Evolutionary conservation across 1,140 invertebrate species (phyloP).

Genomic region (Temnothorax curvispinosus): DNA sequence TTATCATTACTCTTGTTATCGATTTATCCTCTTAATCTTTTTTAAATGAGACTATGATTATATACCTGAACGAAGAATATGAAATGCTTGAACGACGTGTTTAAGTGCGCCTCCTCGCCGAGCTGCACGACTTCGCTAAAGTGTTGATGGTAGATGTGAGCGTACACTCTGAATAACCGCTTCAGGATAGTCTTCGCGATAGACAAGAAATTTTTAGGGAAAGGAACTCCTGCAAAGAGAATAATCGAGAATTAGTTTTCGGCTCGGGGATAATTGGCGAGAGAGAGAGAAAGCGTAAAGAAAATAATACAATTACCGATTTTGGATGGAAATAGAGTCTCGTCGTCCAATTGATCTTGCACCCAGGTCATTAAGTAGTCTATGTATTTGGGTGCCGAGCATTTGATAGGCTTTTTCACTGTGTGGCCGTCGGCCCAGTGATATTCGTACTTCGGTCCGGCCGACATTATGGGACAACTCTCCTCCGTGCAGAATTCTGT

Average conservation of each 20-base stretch:
- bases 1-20: background rate
- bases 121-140: constrained; percentile 99
- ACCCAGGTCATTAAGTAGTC: constrained; percentile 99
- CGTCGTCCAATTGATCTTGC: constrained; percentile 99
- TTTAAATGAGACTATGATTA: background rate
- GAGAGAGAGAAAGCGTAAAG: background rate
- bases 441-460: constrained; percentile 99
- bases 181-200: constrained; percentile 99
- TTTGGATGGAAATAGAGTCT: constrained; percentile 99
- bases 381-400: constrained; percentile 99
- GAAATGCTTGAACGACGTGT: constrained; percentile 99
- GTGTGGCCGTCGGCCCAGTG: constrained; percentile 99
- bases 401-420: constrained; percentile 99
- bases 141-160: constrained; percentile 99
- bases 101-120: constrained; percentile 99
- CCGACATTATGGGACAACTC: constrained; percentile 98
- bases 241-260: constrained; percentile 30
- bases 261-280: background rate
- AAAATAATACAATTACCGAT: constrained; percentile 90
- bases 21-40: background rate
- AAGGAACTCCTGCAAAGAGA: constrained; percentile 93
- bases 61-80: constrained; percentile 98
- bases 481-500: constrained; percentile 99
- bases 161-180: constrained; percentile 99
- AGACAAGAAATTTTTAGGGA: constrained; percentile 98